Evolutionary conservation across 2,113 vertebrate species (phyloP), one percentile per base, ranked within the genome.

Genomic region (Callospermophilus lateralis): DNA sequence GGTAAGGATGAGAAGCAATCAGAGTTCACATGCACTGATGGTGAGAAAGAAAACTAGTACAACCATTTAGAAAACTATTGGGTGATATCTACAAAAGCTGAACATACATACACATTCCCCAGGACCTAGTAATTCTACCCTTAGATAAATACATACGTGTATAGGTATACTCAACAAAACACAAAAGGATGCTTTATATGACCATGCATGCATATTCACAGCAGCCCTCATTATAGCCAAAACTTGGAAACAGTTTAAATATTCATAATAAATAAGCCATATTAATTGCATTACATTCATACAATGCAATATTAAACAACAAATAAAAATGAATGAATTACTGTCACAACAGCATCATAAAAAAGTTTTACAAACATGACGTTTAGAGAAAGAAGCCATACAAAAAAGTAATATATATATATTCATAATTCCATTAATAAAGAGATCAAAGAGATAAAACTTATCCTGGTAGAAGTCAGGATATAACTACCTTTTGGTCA

Each of bases 311-410:
- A 81, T 65, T 92, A 90, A 80, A 70, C 30, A 65, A 22, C 26
- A 77, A 70, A 74, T 16, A 84, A 94, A 89, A 85, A 63, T 88
- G 45, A 94, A 76, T 79, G 65, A 63, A 77, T n/a, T 48, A 80
- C 9, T 92, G 15, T 42, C 58, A 70, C 34, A 55, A 93, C 34
- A 77, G 20, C 22, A 73, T 42, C 45, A 78, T 72, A 12, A 17
- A n/a, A 65, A n/a, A 74, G 26, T 86, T 81, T 92, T 91, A 78
- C 20, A 68, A 85, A 94, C 45, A 87, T 78, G 89, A 85, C 61
- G 4, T 39, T 88, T 9, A 79, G 4, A 91, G 22, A 95, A 89
- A 91, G 34, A 92, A 74, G 2, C 34, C 83, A 97, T 28, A 24
- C 28, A 79, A 84, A 94, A 51, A 89, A 10, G 6, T 13, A 78